These are phyloP conservation scores for Sphecodes monilicornis DNA, from an alignment of 2,888 invertebrate species.

Conservation along the genomic window DNA sequence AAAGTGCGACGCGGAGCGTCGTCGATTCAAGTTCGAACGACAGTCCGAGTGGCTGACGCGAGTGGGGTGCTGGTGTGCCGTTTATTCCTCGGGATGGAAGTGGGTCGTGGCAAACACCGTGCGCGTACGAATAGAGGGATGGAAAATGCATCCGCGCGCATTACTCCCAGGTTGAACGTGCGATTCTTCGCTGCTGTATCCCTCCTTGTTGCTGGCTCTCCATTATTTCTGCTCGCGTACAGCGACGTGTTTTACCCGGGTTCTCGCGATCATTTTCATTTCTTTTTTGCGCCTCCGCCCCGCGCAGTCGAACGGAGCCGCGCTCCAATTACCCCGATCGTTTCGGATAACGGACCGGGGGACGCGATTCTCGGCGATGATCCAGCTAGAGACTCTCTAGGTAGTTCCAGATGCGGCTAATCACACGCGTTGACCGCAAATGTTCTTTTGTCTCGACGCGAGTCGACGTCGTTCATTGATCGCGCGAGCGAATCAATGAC, in stretches of 20 bases:
- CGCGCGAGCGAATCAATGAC: background rate
- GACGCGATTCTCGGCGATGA: background rate
- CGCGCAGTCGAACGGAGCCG: background rate
- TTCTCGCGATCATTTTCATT: background rate
- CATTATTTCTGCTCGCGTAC: slow-evolving; percentile 42
- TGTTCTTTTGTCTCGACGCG: slow-evolving; percentile 12
- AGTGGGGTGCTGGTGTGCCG: slow-evolving; percentile 62
- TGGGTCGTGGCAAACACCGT: slow-evolving; percentile 72
- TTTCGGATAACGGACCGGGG: background rate
- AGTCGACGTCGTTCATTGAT: slow-evolving; percentile 22
- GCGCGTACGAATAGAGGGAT: slow-evolving; percentile 70
- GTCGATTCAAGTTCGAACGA: slow-evolving; percentile 59
- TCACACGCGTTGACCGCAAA: background rate
- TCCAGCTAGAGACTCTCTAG: background rate
- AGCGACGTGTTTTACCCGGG: slow-evolving; percentile 2
- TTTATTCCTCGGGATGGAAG: slow-evolving; percentile 74
- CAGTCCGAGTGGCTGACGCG: slow-evolving; percentile 60
- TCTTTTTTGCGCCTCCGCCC: background rate
- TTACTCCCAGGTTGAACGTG: slow-evolving; percentile 39
- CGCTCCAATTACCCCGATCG: background rate
- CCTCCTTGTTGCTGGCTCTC: slow-evolving; percentile 7
- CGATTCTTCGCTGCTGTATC: slow-evolving; percentile 19
- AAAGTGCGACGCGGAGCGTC: slow-evolving; percentile 26
- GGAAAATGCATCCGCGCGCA: slow-evolving; percentile 61
- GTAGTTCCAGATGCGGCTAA: background rate